Conservation (phyloP, 2,113 vertebrate species). For the Leptosomus discolor region DNA sequence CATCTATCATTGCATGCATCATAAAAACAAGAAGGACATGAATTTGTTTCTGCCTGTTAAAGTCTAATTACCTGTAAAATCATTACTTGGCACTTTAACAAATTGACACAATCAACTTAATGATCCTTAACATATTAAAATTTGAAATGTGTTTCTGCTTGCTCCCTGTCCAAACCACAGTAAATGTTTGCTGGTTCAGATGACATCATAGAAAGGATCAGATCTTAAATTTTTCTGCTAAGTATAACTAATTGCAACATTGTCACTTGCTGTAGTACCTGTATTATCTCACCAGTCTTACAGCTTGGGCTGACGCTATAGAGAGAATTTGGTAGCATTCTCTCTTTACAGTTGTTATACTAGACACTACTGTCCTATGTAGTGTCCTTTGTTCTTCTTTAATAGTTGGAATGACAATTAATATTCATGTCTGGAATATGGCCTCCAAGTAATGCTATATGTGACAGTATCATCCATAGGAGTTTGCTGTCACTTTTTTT, state of each 20-base stretch:
- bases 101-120: slow-evolving; percentile 73
- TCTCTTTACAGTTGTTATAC: not conserved
- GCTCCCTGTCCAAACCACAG: slow-evolving; percentile 29
- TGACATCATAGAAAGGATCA: slow-evolving; percentile 47
- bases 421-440: not conserved
- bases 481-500: not conserved
- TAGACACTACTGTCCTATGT: not conserved
- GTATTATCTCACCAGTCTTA: not conserved
- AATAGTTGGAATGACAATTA: not conserved
- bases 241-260: not conserved
- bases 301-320: not conserved
- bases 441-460: not conserved
- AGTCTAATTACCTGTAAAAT: slow-evolving; percentile 81
- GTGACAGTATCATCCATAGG: not conserved
- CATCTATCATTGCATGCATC: slow-evolving; percentile 69
- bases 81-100: slow-evolving; percentile 75
- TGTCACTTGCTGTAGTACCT: not conserved
- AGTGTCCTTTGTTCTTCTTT: not conserved
- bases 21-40: slow-evolving; percentile 68
- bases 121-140: slow-evolving; percentile 68
- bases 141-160: slow-evolving; percentile 46
- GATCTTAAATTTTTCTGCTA: slow-evolving; percentile 19
- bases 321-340: not conserved
- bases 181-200: slow-evolving; percentile 38
- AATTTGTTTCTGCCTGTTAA: slow-evolving; percentile 75